Conservation (phyloP, 2,113 vertebrate genomes). For the Oriolus oriolus region DNA sequence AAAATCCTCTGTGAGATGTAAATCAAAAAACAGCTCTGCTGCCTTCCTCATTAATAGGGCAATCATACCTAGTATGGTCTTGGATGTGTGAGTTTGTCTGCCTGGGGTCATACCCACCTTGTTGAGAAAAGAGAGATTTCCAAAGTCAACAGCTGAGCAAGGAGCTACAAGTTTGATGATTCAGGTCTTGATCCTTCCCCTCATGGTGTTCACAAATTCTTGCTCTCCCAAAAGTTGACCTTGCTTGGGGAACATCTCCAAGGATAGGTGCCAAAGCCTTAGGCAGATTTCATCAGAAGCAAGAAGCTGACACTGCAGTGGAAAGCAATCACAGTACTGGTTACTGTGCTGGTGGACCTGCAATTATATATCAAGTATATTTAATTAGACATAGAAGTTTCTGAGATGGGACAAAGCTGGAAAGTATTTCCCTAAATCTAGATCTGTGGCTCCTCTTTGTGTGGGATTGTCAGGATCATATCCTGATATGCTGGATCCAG, state of each 20-base stretch:
- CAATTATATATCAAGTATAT: not conserved
- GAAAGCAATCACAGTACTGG: not conserved
- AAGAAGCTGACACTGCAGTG: not conserved
- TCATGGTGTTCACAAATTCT: not conserved
- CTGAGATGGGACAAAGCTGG: not conserved
- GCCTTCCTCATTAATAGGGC: not conserved
- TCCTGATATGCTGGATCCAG: not conserved
- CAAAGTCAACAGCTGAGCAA: not conserved
- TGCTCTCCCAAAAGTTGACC: not conserved
- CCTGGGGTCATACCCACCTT: not conserved
- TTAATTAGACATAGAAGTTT: not conserved
- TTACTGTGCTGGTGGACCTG: not conserved
- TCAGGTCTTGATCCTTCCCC: not conserved
- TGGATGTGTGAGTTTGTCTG: not conserved
- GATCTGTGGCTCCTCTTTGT: not conserved
- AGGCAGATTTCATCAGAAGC: not conserved
- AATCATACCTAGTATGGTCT: accelerated
- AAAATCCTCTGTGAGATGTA: not conserved
- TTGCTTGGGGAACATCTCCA: not conserved
- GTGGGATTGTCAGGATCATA: not conserved
- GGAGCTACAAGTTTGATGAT: not conserved
- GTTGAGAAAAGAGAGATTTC: not conserved
- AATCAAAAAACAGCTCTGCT: not conserved
- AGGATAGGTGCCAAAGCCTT: accelerated
- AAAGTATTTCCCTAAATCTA: not conserved